Evolutionary conservation across 2,113 vertebrate species (phyloP).

Genomic region (Phalacrocorax carbo): DNA sequence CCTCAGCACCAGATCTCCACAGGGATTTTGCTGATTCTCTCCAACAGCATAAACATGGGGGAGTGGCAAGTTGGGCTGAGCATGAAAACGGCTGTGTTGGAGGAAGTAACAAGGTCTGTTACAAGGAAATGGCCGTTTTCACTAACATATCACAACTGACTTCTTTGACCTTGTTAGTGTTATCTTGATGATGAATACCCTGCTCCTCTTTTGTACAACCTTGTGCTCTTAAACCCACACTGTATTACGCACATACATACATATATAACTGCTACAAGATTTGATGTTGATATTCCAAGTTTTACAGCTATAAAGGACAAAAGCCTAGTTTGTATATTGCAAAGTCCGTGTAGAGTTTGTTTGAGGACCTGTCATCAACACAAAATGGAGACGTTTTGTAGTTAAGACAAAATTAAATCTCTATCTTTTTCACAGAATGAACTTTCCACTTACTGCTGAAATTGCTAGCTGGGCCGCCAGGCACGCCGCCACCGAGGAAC

Average conservation of each 20-base stretch:
- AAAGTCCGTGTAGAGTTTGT: neutral
- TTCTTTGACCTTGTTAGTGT: neutral
- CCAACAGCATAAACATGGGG: neutral
- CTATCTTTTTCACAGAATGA: neutral
- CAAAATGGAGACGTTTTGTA: neutral
- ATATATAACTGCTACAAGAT: neutral
- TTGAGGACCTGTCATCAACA: neutral
- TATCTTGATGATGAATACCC: neutral
- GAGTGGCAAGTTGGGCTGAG: neutral
- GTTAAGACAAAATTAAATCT: neutral
- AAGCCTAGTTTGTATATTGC: neutral
- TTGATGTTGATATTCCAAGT: neutral
- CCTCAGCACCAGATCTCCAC: neutral
- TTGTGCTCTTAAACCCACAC: neutral
- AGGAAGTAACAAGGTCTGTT: neutral
- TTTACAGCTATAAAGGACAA: neutral
- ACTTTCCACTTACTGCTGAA: neutral
- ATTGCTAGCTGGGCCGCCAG: neutral
- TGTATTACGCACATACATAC: accelerated
- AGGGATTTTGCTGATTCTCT: neutral
- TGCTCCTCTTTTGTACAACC: neutral
- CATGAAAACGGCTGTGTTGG: neutral
- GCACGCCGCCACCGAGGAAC: neutral
- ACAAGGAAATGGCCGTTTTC: neutral
- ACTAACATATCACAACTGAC: neutral